Evolutionary conservation across 2,888 invertebrate genomes (phyloP).

Genomic region (Napeogenes inachia): DNA sequence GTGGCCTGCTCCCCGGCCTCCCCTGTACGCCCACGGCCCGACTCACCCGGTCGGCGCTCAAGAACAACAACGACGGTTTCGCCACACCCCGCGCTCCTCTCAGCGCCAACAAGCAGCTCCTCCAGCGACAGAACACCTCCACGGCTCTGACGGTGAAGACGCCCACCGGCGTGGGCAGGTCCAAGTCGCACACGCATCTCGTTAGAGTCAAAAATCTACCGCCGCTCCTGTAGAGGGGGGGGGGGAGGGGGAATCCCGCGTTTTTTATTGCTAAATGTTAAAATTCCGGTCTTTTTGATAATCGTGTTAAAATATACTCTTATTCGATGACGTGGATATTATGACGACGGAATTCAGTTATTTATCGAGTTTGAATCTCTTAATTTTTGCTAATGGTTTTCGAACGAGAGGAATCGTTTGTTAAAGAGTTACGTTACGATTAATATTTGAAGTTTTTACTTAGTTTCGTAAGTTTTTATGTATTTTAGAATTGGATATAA

Average conservation of each 20-base stretch:
- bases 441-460: conserved; percentile 19
- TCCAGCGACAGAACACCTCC: conserved; percentile 55
- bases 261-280: conserved; percentile 10
- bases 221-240: conserved; percentile 48
- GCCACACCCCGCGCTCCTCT: conserved; percentile 66
- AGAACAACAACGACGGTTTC: conserved; percentile 59
- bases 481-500: conserved; percentile 22
- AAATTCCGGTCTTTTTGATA: background rate
- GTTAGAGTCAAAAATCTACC: conserved; percentile 59
- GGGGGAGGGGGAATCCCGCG: background rate
- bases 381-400: conserved; percentile 13
- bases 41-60: conserved; percentile 60
- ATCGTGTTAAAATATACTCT: conserved; percentile 10
- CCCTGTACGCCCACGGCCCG: conserved; percentile 54
- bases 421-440: conserved; percentile 22
- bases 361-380: conserved; percentile 11
- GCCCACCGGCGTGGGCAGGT: conserved; percentile 53
- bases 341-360: conserved; percentile 12
- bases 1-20: conserved; percentile 45
- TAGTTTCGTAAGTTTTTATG: conserved; percentile 26
- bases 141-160: conserved; percentile 46
- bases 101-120: conserved; percentile 54
- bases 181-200: conserved; percentile 64
- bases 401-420: conserved; percentile 17
- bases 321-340: conserved; percentile 11